Percentiles rank a stretch among this genome's conserved stretches.
These are phyloP conservation scores for Leptocoma aspasia DNA, from an alignment of 2,113 vertebrate genomes.

Conservation along the genomic window DNA sequence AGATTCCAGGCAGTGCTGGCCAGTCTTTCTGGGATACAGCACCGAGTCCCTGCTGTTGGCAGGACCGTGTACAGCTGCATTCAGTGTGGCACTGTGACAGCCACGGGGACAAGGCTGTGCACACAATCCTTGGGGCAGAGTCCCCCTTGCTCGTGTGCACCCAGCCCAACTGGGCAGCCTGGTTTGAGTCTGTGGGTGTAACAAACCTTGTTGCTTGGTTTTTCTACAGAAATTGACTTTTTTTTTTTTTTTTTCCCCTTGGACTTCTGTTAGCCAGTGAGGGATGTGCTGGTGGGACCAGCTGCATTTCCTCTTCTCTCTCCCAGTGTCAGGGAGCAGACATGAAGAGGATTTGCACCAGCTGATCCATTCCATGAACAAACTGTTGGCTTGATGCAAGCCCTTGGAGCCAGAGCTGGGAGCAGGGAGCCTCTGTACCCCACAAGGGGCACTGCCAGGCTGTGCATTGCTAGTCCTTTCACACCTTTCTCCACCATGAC, in stretches of 20 bases:
- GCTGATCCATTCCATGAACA: not conserved
- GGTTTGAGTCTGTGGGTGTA: not conserved
- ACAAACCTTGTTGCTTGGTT: not conserved
- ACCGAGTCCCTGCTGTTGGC: not conserved
- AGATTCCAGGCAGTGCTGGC: not conserved
- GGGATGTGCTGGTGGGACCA: not conserved
- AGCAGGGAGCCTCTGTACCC: not conserved
- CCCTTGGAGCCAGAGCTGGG: not conserved
- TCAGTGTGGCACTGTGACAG: accelerated
- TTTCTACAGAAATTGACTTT: not conserved
- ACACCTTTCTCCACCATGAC: not conserved
- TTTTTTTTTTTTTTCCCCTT: not conserved
- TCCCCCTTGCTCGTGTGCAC: not conserved
- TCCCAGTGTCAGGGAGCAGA: not conserved
- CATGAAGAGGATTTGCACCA: not conserved
- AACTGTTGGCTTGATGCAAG: conserved; percentile 6
- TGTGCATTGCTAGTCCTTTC: not conserved
- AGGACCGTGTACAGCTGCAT: accelerated
- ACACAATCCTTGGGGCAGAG: accelerated
- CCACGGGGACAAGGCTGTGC: accelerated
- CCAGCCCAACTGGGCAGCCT: not conserved
- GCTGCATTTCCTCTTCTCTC: not conserved
- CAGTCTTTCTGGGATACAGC: not conserved
- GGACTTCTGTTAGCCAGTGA: not conserved
- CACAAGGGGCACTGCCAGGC: not conserved